Base-by-base conservation (phyloP, 2,113 vertebrate genomes). In the Carettochelys insculpta region DNA sequence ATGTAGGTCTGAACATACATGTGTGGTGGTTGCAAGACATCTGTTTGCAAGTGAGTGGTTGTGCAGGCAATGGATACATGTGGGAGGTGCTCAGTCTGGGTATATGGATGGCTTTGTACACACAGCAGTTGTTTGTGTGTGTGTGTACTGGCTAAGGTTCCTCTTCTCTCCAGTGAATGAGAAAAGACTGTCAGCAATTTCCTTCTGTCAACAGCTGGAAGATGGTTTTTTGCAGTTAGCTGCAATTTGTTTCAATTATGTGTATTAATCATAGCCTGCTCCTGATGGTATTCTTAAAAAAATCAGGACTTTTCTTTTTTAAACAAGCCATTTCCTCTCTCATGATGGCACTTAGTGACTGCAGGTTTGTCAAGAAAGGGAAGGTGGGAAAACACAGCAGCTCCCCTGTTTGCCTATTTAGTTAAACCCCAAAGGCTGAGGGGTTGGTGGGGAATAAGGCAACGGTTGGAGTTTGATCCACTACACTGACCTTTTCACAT, bases 181-280 rank as follows among this genome's bases (percentile, higher is more conserved):
- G 94, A 96, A 97, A 95, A 80, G 88, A 90, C 97, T 97, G 97
- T 98, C 97, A 98, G 98, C 98, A 98, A 93, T 97, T 98, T 97
- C 93, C 94, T 97, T 96, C 96, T 95, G 90, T 96, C 95, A 97
- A 96, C 97, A 98, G 98, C 98, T 98, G 98, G 96, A 96, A 97
- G 96, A 97, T 93, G 84, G 97, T 97, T 97, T 97, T 97, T 95
- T 97, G 96, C 97, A 97, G 97, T 97, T 97, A 97, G 94, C 96
- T 97, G 97, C 97, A 98, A 97, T 97, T 98, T 98, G 97, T 97
- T 98, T 97, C 97, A 98, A 98, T 98, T 98, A 98, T 96, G 93
- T 77, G 53, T 97, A 98, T 98, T 98, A 98, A 98, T 98, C 98
- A 98, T 95, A 98, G 97, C 92, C 96, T 95, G 86, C 75, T 97